Conservation (phyloP, 1,140 invertebrate genomes). For the Sesamia nonagrioides region DNA sequence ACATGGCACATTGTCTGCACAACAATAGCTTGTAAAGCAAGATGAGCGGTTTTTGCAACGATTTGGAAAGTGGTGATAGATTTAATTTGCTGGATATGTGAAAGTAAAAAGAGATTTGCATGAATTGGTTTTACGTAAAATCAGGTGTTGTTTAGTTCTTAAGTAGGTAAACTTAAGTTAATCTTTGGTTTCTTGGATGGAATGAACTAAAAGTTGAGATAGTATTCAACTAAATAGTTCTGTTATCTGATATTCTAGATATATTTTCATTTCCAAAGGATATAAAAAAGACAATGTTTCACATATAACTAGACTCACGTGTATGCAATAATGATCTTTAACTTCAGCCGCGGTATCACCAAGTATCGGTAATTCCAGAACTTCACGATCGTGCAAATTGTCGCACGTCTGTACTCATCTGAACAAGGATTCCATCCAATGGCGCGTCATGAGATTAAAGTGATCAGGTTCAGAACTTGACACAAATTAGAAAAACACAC, state of each 20-base stretch:
- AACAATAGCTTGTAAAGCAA: slow-evolving; percentile 30
- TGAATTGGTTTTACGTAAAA: not conserved
- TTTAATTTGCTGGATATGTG: not conserved
- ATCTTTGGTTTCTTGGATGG: too few relatives aligned
- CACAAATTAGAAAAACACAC: not conserved
- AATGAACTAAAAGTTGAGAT: too few relatives aligned
- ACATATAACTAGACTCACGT: not conserved
- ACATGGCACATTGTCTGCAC: slow-evolving; percentile 5
- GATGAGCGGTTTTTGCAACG: not conserved
- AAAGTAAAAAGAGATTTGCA: not conserved
- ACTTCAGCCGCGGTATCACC: not conserved
- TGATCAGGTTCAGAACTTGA: not conserved
- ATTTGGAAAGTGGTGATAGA: slow-evolving; percentile 4
- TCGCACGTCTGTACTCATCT: not conserved
- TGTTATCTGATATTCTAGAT: not conserved
- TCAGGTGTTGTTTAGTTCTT: too few relatives aligned
- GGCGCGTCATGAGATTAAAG: slow-evolving; percentile 1
- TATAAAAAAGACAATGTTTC: not conserved
- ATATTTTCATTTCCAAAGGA: not conserved
- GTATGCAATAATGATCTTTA: not conserved
- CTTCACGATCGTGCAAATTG: slow-evolving; percentile 19
- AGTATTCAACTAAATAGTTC: too few relatives aligned
- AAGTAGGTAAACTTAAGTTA: too few relatives aligned
- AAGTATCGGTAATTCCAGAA: not conserved
- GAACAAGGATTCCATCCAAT: not conserved